phyloP scores from a whole-genome alignment of 2,113 vertebrate genomes.

The Nyctibius bracteatus region DNA sequence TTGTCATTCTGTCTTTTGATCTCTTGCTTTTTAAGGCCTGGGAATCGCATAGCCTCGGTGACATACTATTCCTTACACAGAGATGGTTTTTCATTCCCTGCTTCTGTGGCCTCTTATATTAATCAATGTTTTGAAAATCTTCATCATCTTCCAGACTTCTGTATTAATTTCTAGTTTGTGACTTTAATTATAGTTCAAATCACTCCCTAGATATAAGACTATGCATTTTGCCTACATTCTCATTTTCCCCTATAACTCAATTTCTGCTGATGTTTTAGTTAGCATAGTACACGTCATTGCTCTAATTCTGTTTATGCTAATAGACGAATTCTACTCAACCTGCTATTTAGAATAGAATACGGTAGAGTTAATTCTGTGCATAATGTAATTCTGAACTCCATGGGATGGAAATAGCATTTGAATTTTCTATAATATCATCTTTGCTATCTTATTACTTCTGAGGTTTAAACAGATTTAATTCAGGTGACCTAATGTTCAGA shows the following conservation, averaged over 20 bases:
- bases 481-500: conserved; percentile 56
- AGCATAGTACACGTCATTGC: neutral
- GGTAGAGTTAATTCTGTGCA: conserved; percentile 61
- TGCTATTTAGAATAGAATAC: conserved; percentile 57
- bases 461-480: conserved; percentile 63
- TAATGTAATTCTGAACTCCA: conserved; percentile 69
- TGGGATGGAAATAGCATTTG: conserved; percentile 58
- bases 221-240: neutral
- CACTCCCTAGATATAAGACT: neutral
- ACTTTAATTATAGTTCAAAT: conserved; percentile 58
- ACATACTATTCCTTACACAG: neutral
- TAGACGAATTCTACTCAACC: conserved; percentile 45
- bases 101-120: neutral
- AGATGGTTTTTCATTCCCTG: neutral
- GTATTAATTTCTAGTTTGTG: conserved; percentile 40
- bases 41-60: neutral
- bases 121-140: conserved; percentile 18
- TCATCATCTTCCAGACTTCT: neutral
- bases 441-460: conserved; percentile 65
- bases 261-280: conserved; percentile 28
- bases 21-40: neutral
- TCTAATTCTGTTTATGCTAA: conserved; percentile 62
- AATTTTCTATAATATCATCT: conserved; percentile 65
- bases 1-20: neutral
- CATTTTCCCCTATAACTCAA: neutral